phyloP scores from a whole-genome alignment of 2,113 vertebrate species.

The Podiceps cristatus region DNA sequence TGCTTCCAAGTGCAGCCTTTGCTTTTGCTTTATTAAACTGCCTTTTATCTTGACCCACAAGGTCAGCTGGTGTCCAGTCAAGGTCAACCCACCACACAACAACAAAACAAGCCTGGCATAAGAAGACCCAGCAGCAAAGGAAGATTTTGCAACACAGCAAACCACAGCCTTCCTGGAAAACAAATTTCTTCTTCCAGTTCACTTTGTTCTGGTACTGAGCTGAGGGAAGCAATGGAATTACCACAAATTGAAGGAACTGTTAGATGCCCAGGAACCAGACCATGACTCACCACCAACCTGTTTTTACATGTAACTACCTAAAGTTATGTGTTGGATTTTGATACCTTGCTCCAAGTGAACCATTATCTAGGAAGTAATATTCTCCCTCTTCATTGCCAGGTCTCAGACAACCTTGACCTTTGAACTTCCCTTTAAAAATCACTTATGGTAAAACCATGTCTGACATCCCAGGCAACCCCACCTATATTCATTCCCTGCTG shows the following conservation, averaged over 20 bases:
- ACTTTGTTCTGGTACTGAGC: background rate
- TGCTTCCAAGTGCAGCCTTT: too few relatives aligned
- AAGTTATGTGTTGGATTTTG: background rate
- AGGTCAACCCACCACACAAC: too few relatives aligned
- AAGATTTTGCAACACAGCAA: background rate
- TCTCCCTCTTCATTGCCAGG: background rate
- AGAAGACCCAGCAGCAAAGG: background rate
- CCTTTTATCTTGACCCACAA: too few relatives aligned
- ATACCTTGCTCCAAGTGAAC: background rate
- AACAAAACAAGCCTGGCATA: background rate
- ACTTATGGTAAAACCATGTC: background rate
- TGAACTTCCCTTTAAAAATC: background rate
- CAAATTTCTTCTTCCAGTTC: background rate
- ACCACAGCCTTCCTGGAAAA: background rate
- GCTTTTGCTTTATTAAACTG: too few relatives aligned
- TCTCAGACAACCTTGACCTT: background rate
- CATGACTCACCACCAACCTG: background rate
- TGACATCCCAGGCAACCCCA: background rate
- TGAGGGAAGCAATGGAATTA: background rate
- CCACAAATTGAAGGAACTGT: background rate
- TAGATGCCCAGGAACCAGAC: background rate
- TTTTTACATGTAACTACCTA: background rate
- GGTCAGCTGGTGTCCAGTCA: too few relatives aligned
- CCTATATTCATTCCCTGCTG: background rate
- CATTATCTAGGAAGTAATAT: background rate